A percentile compares a stretch with the other conserved stretches of the same genome.
These are phyloP conservation scores for Eleutherodactylus coqui DNA, from an alignment of 2,797 vertebrate genomes.

Conservation along the genomic window DNA sequence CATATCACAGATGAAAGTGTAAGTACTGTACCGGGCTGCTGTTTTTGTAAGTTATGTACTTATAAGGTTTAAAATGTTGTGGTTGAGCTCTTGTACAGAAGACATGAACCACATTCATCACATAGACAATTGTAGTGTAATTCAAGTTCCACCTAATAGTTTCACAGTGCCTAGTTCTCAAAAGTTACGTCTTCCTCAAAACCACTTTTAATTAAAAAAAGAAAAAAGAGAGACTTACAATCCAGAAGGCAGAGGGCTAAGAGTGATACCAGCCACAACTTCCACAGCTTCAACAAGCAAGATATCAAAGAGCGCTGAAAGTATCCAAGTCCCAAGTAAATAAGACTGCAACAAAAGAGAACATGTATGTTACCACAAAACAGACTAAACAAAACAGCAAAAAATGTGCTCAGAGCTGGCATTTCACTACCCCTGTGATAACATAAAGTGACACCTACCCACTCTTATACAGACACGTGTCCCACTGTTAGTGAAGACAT, in stretches of 20 bases:
- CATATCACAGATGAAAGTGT: not conserved
- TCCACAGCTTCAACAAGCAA: slow-evolving; percentile 82
- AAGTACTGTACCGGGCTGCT: not conserved
- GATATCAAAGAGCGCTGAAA: slow-evolving; percentile 87
- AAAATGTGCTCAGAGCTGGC: not conserved
- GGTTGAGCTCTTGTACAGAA: not conserved
- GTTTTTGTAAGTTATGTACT: not conserved
- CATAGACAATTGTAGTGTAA: not conserved
- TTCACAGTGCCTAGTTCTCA: not conserved
- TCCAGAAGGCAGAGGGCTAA: slow-evolving; percentile 89
- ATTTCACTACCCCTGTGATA: not conserved
- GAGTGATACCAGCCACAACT: slow-evolving; percentile 81
- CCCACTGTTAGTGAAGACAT: not conserved
- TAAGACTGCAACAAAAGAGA: slow-evolving; percentile 83
- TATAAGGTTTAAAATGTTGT: not conserved
- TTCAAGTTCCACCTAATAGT: not conserved
- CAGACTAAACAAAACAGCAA: not conserved
- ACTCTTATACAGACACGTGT: not conserved
- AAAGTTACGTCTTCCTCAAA: not conserved
- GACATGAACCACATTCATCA: not conserved
- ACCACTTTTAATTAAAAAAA: not conserved
- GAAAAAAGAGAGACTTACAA: slow-evolving; percentile 88
- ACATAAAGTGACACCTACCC: not conserved
- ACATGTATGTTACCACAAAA: not conserved
- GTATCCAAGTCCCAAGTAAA: slow-evolving; percentile 89